These are phyloP conservation scores for Mixornis gularis DNA, from an alignment of 2,113 vertebrate genomes.

Conservation along the genomic window DNA sequence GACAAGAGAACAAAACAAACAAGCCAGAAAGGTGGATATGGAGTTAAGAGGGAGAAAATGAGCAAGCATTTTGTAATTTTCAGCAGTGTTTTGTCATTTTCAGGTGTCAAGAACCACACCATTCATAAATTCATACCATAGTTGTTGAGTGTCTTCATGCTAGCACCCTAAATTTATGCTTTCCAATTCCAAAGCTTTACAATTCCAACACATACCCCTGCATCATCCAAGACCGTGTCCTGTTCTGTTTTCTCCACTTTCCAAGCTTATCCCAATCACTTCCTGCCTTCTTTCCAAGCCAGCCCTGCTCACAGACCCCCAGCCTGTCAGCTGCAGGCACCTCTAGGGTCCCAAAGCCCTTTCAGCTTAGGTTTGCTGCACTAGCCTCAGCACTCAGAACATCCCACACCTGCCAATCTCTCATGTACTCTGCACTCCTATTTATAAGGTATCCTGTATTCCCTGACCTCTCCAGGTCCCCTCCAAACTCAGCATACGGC, in stretches of 20 bases:
- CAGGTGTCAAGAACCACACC: background rate
- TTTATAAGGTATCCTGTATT: background rate
- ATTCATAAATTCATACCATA: fast-evolving
- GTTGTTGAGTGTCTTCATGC: background rate
- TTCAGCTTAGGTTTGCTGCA: background rate
- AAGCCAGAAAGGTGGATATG: background rate
- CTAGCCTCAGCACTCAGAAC: background rate
- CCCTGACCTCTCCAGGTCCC: background rate
- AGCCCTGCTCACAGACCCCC: background rate
- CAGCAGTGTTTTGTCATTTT: background rate
- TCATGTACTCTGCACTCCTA: background rate
- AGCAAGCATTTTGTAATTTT: background rate
- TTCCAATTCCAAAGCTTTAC: background rate
- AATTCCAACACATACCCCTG: background rate
- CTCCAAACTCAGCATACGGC: background rate
- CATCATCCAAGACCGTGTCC: background rate
- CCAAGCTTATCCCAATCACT: background rate
- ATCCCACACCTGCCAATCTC: background rate
- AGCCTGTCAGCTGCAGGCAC: background rate
- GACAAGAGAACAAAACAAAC: background rate
- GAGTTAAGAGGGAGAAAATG: background rate
- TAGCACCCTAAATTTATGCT: background rate
- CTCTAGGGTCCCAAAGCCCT: background rate
- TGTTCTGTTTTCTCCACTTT: background rate
- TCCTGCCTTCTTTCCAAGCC: background rate